Conservation (phyloP, 2,888 invertebrate species). For the Apantesis nais region DNA sequence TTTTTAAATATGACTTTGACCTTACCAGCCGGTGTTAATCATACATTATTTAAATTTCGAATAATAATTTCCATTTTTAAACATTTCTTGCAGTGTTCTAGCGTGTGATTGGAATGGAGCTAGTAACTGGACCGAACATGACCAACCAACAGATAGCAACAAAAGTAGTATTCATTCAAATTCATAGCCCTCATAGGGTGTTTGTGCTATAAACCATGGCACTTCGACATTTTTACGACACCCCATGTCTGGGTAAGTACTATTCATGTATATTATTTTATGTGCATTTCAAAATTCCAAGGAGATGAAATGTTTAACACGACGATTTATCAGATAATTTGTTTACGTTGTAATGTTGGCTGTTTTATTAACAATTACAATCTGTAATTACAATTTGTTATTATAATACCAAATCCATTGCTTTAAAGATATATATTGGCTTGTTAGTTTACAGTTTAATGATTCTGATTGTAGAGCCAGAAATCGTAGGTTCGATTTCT, state of each 20-base stretch:
- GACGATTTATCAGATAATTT: conserved; percentile 9
- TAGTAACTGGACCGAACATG: conserved; percentile 19
- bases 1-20: conserved; percentile 27
- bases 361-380: not conserved
- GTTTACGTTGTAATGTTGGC: not conserved
- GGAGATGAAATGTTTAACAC: conserved; percentile 59
- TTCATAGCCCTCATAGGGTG: conserved; percentile 55
- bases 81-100: conserved; percentile 16
- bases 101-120: conserved; percentile 18
- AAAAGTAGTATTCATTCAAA: conserved; percentile 29
- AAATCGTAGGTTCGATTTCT: not conserved
- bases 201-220: conserved; percentile 58
- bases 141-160: conserved; percentile 24
- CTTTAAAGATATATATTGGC: not conserved
- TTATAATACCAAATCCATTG: not conserved
- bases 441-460: not conserved
- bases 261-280: conserved; percentile 59
- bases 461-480: not conserved
- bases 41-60: conserved; percentile 17
- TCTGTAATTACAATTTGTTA: not conserved
- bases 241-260: conserved; percentile 51
- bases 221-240: conserved; percentile 67
- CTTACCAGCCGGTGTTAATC: conserved; percentile 22
- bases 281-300: conserved; percentile 64
- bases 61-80: conserved; percentile 24